Conservation (phyloP, 2,888 invertebrate genomes). For the Trypoxylon attenuatum region DNA sequence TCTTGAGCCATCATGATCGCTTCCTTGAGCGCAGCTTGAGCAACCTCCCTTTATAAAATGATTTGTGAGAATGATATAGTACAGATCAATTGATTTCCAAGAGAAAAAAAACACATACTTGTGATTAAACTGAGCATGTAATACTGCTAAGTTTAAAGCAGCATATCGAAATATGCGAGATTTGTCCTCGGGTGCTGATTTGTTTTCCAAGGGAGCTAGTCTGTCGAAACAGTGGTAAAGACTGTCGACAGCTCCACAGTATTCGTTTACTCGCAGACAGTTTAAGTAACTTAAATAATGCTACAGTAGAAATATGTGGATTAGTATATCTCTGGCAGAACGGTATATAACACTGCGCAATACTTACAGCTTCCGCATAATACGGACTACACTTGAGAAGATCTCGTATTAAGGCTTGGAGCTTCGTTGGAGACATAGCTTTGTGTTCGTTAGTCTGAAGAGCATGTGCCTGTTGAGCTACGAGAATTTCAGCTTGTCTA, state of each 20-base stretch:
- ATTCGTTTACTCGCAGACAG: constrained; percentile 90
- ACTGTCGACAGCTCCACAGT: constrained; percentile 87
- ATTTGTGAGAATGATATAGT: constrained; percentile 6
- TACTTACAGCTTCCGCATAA: constrained; percentile 87
- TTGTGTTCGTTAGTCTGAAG: constrained; percentile 88
- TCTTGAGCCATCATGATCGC: constrained; percentile 92
- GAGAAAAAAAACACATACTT: constrained; percentile 76
- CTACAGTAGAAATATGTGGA: constrained; percentile 75
- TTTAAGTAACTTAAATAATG: constrained; percentile 95
- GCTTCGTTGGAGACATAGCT: constrained; percentile 84
- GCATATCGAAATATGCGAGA: constrained; percentile 88
- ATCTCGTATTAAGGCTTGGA: constrained; percentile 84
- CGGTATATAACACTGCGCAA: no score
- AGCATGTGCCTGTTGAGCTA: constrained; percentile 89
- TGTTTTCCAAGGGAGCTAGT: constrained; percentile 74
- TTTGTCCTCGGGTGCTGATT: constrained; percentile 75
- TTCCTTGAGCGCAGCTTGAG: constrained; percentile 88
- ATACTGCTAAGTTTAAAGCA: constrained; percentile 91
- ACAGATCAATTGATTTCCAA: constrained; percentile 14
- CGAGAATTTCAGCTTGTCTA: constrained; percentile 91
- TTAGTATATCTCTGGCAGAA: no score
- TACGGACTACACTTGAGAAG: constrained; percentile 86
- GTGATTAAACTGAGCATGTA: constrained; percentile 91
- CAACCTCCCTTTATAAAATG: constrained; percentile 80
- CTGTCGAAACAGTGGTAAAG: constrained; percentile 89